Base-by-base conservation (phyloP, 2,113 vertebrate species). In the Formicarius rufipectus region DNA sequence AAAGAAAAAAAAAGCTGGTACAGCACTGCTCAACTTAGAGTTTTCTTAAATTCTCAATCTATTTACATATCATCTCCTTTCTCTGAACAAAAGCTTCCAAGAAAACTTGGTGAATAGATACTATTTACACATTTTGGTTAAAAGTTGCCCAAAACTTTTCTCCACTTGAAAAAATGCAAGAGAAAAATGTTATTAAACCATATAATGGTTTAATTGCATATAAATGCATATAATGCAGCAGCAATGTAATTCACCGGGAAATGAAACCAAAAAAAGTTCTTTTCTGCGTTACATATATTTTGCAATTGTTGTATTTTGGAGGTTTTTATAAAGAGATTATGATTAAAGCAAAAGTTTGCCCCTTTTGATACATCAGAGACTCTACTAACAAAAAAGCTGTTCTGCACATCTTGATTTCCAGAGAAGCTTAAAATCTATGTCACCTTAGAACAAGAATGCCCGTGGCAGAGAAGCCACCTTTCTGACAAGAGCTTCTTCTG, bases 381-480 rank as follows among this genome's bases (percentile, higher is more conserved):
- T 84, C 33, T 47, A 52, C 9, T 66, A 28, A 89, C 40, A 95
- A 64, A 64, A 80, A 78, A 59, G 25, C 31, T 87, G 47, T 71
- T 87, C 52, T 75, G 40, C 31, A 18, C 14, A 30, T 35, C 50
- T 42, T 44, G 3, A 37, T 87, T 96, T 74, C 73, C 53, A 89
- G 80, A 55, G 62, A 67, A 89, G 12, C 23, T 72, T 56, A 64
- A 84, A n/a, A 74, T 33, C 33, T 55, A 21, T 7, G 1, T 69
- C 33, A 84, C 19, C 30, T 84, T 39, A 84, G 73, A 71, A 84
- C 21, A 93, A 42, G 52, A 95, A 82, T 17, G 42, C 18, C 50
- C 2, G 3, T 18, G 11, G 49, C 50, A 58, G 28, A 28, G 11
- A 71, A 80, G 23, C n/a, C 22, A 58, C 9, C 8, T 12, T 85